A percentile compares a stretch with the other conserved stretches of the same genome.
These are phyloP conservation scores for Nicator chloris DNA, from an alignment of 2,113 vertebrate species.

Conservation along the genomic window DNA sequence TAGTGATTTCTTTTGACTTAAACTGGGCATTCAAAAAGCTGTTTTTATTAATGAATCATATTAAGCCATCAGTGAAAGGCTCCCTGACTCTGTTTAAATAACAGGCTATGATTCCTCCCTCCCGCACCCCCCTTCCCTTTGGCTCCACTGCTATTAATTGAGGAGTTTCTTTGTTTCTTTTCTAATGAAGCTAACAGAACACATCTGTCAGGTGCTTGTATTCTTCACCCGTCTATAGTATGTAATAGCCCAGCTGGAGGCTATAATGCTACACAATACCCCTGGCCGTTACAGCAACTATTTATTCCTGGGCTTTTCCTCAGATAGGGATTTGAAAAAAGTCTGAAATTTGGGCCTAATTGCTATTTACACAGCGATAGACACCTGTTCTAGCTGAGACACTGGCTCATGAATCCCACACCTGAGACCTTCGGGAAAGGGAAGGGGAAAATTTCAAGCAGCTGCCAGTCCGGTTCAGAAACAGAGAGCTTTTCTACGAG, in stretches of 20 bases:
- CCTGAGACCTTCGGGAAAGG: conserved; percentile 88
- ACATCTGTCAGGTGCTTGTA: conserved; percentile 90
- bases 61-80: conserved; percentile 82
- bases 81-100: conserved; percentile 88
- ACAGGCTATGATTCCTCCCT: conserved; percentile 85
- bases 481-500: conserved; percentile 48
- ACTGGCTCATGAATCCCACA: conserved; percentile 86
- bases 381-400: conserved; percentile 87
- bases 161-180: conserved; percentile 90
- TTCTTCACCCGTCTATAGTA: conserved; percentile 85
- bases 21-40: conserved; percentile 84
- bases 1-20: conserved; percentile 86
- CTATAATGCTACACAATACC: conserved; percentile 84
- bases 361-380: conserved; percentile 90
- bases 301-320: conserved; percentile 87
- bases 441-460: conserved; percentile 86
- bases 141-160: conserved; percentile 83
- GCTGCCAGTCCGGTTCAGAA: conserved; percentile 75
- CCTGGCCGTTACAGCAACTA: conserved; percentile 85
- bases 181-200: conserved; percentile 91
- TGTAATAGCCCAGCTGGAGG: conserved; percentile 89
- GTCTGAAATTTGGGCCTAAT: conserved; percentile 92
- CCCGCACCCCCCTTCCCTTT: conserved; percentile 75
- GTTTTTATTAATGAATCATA: conserved; percentile 87
- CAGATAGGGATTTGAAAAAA: conserved; percentile 84